phyloP scores from a whole-genome alignment of 2,888 invertebrate genomes.

The Tetragonisca angustula region DNA sequence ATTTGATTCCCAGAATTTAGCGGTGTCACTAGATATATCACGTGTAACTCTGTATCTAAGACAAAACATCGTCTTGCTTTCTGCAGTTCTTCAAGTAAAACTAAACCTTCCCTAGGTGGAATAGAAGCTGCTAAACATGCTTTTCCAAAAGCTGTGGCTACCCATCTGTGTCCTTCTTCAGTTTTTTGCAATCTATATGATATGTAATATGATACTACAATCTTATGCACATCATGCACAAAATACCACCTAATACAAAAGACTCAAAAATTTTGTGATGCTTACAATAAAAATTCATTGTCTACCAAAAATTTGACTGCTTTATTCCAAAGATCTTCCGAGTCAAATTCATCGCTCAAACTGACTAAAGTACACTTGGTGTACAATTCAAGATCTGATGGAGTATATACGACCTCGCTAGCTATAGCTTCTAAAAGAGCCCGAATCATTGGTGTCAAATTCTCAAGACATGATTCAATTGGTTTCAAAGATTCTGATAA shows the following conservation, averaged over 20 bases:
- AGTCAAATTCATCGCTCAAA: slow-evolving; percentile 65
- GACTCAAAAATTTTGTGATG: slow-evolving; percentile 35
- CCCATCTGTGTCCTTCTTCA: slow-evolving; percentile 84
- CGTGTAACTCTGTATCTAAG: slow-evolving; percentile 96
- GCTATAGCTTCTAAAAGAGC: slow-evolving; percentile 93
- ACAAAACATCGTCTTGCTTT: slow-evolving; percentile 95
- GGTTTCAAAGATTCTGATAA: slow-evolving; percentile 89
- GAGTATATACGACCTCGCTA: slow-evolving; percentile 91
- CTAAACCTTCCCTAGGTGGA: slow-evolving; percentile 96
- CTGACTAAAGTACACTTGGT: slow-evolving; percentile 90
- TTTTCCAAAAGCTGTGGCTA: slow-evolving; percentile 94
- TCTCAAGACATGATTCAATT: slow-evolving; percentile 92
- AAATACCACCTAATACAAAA: neutral
- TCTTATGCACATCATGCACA: neutral
- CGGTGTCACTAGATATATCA: slow-evolving; percentile 98
- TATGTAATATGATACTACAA: neutral
- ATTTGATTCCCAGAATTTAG: slow-evolving; percentile 92
- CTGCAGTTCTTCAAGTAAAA: slow-evolving; percentile 94
- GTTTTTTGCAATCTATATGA: slow-evolving; percentile 66
- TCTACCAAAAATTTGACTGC: slow-evolving; percentile 90
- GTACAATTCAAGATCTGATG: slow-evolving; percentile 90
- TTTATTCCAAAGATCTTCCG: slow-evolving; percentile 84
- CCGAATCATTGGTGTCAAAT: slow-evolving; percentile 89
- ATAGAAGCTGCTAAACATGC: slow-evolving; percentile 97
- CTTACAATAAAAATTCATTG: slow-evolving; percentile 91